These are phyloP conservation scores for Camponotus pennsylvanicus DNA, from an alignment of 1,140 invertebrate genomes.

Conservation along the genomic window DNA sequence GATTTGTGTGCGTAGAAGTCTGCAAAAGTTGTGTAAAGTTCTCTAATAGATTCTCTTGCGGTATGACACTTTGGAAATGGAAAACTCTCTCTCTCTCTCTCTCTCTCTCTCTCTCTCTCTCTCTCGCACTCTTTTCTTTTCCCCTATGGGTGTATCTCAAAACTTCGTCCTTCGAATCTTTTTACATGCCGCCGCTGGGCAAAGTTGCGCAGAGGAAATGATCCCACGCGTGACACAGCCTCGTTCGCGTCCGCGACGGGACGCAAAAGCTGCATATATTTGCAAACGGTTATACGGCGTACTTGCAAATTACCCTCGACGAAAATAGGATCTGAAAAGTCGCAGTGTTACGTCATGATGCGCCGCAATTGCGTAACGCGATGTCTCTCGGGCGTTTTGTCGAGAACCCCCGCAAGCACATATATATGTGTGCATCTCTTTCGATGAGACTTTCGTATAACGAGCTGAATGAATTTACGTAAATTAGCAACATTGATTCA, in stretches of 20 bases:
- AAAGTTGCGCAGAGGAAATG: slow-evolving; percentile 65
- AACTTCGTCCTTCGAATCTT: slow-evolving; percentile 62
- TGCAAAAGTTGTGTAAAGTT: neutral
- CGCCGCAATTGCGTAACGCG: neutral
- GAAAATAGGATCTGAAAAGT: slow-evolving; percentile 30
- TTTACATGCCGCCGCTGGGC: slow-evolving; percentile 27
- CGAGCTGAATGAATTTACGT: slow-evolving; percentile 42
- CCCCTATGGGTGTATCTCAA: slow-evolving; percentile 23
- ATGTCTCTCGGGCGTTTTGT: neutral
- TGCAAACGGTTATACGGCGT: slow-evolving; percentile 52
- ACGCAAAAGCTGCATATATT: neutral
- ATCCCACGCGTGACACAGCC: slow-evolving; percentile 68
- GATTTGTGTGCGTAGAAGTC: neutral
- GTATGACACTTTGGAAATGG: neutral
- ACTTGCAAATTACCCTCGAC: slow-evolving; percentile 42
- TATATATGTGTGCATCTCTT: slow-evolving; percentile 3
- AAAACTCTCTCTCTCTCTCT: slow-evolving; percentile 8
- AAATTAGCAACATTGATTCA: slow-evolving; percentile 33
- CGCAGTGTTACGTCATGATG: neutral
- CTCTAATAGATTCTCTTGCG: neutral
- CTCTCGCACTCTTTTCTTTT: neutral
- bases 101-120: neutral
- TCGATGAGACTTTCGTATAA: neutral
- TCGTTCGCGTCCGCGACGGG: slow-evolving; percentile 33
- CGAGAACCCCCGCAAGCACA: neutral